A percentile compares a stretch with the other conserved stretches of the same genome.
Conservation (phyloP, 2,888 invertebrate genomes). For the Ormyrus pomaceus region DNA sequence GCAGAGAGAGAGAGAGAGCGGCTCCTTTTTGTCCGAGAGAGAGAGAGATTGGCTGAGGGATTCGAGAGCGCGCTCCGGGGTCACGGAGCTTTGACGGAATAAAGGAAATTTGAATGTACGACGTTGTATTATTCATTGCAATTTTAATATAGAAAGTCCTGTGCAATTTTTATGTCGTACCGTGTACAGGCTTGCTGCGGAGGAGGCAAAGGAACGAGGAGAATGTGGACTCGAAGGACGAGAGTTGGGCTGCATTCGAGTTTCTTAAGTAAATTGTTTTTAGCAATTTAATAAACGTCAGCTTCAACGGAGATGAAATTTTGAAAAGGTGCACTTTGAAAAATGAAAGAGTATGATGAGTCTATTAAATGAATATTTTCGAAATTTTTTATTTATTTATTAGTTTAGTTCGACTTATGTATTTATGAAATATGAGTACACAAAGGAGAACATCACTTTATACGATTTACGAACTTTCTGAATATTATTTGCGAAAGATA, state of each 20-base stretch:
- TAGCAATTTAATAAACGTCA: too few relatives aligned
- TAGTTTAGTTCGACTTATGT: too few relatives aligned
- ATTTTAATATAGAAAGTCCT: conserved; percentile 53
- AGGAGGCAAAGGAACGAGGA: background rate
- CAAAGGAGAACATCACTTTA: too few relatives aligned
- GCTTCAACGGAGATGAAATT: too few relatives aligned
- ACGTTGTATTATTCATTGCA: conserved; percentile 56
- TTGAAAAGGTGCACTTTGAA: too few relatives aligned
- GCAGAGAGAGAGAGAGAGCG: conserved; percentile 1
- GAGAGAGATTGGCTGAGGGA: conserved; percentile 50
- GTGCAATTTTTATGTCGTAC: conserved; percentile 52
- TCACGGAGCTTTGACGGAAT: conserved; percentile 47
- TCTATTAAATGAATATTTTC: too few relatives aligned
- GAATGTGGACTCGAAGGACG: background rate
- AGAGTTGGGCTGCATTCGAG: conserved; percentile 6
- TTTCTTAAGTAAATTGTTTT: too few relatives aligned
- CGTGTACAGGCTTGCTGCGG: conserved; percentile 7
- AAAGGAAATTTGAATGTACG: conserved; percentile 57
- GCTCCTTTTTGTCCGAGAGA: conserved; percentile 6
- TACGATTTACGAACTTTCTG: too few relatives aligned
- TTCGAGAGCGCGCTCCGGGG: conserved; percentile 13
- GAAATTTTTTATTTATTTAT: too few relatives aligned
- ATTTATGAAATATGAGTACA: too few relatives aligned
- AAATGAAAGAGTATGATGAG: too few relatives aligned
- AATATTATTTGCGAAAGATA: too few relatives aligned